Conservation (phyloP, 2,797 vertebrate species). For the Crocodylus rhombifer region DNA sequence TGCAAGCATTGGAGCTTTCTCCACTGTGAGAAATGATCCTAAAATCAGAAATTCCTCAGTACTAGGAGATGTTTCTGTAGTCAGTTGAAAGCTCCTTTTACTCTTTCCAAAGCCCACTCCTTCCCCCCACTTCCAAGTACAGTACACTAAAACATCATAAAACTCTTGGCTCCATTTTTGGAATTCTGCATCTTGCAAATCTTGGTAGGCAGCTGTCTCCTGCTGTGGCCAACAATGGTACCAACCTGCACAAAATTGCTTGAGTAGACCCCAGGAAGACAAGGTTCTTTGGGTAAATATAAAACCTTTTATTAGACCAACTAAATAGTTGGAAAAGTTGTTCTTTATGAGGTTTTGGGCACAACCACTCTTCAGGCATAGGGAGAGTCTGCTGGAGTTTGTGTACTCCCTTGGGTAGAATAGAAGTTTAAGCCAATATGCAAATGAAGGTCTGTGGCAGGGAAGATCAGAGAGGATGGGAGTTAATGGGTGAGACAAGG, state of each 20-base stretch:
- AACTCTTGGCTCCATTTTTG: neutral
- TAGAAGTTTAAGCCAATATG: no score
- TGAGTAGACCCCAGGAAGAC: no score
- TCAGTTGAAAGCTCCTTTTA: neutral
- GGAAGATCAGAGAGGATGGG: no score
- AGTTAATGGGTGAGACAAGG: no score
- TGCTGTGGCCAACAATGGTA: neutral
- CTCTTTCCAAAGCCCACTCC: neutral
- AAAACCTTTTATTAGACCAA: no score
- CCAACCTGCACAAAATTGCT: neutral
- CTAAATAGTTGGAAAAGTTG: no score
- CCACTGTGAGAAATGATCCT: neutral
- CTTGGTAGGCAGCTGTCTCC: neutral
- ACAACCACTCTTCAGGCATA: no score
- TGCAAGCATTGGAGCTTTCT: neutral
- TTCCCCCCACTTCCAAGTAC: neutral
- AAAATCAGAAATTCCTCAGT: slow-evolving; percentile 16
- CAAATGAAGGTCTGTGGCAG: no score
- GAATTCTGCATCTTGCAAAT: neutral
- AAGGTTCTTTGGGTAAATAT: no score
- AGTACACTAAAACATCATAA: neutral
- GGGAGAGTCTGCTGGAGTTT: neutral
- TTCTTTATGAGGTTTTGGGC: no score
- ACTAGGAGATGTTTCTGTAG: neutral
- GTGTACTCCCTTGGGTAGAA: neutral